Evolutionary conservation across 92 coral and sea anemone genomes (phyloP).

Genomic region (Umimayanthus kanabou): DNA sequence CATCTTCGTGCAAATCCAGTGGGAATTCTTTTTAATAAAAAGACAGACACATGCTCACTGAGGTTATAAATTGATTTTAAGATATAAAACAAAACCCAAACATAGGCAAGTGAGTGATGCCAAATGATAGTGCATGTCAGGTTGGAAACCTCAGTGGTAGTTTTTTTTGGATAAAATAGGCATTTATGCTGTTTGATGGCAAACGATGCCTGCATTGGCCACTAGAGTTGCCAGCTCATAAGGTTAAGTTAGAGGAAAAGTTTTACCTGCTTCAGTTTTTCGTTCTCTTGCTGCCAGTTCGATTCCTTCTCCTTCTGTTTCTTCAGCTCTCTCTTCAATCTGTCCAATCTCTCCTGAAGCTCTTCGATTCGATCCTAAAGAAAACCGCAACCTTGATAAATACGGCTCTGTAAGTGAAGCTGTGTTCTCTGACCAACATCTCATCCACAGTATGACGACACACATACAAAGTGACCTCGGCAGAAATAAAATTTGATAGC

Average conservation of each 20-base stretch:
- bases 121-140: no score
- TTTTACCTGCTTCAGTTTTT: slow-evolving; percentile 78
- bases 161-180: no score
- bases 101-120: no score
- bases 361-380: slow-evolving; percentile 83
- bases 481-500: background rate
- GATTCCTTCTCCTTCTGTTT: slow-evolving; percentile 87
- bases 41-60: no score
- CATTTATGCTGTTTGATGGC: background rate
- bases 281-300: slow-evolving; percentile 73
- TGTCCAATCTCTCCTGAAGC: slow-evolving; percentile 85
- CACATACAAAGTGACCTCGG: background rate
- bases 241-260: background rate
- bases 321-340: slow-evolving; percentile 78
- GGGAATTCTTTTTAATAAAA: no score
- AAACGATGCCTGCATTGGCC: background rate
- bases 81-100: no score
- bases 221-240: no score
- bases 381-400: background rate
- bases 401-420: background rate
- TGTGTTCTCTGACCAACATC: background rate
- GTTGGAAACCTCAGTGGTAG: no score
- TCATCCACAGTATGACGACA: background rate
- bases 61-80: no score
- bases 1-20: no score